Base-by-base conservation (phyloP, 2,888 invertebrate genomes). In the Linnaemya tessellans region DNA sequence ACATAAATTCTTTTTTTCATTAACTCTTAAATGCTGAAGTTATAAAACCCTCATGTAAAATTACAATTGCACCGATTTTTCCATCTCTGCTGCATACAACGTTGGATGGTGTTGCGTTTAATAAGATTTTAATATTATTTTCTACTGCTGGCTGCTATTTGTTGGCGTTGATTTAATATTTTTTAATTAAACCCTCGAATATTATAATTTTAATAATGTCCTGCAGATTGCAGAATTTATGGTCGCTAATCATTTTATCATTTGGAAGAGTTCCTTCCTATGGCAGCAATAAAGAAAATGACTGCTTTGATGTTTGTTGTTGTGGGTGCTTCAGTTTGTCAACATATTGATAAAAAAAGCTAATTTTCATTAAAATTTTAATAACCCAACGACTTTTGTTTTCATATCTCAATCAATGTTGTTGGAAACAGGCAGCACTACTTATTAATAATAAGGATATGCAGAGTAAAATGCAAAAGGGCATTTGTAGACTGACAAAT, bases 161-260 rank as follows among this genome's bases (percentile, higher is more conserved):
- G 65, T 20, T 20, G 62, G 2, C 46, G 7, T 10, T 30, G 30
- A 35, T 79, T 79, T 62, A 79, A 79, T 84, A 68, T 79, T 84
- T 80, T n/a, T 80, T 84, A 84, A 80, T 84, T 84, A 84, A 80
- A 25, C 30, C 18, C 30, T 13, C 10, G 18, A 20, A n/a, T 41
- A 67, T 20, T 49, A 35, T 22, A 51, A 49, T 41, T 70, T 46
- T 51, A 67, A 80, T 67, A 65, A 67, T 60, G 67, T 67, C 60
- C 51, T 74, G 51, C 49, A 67, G 49, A 58, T 67, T 78, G 35
- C 30, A 58, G 13, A 56, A 51, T 41, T 54, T 41, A 35, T 43
- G 11, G 51, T 70, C 35, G 3, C n/a, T 67, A 60, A 67, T 35
- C 20, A 43, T 51, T 68, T 62, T 65, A 25, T 25, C 56, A 35